Evolutionary conservation across 53 echinoderm and acorn worm species (phyloP).

Genomic region (Actinopyga echinites): DNA sequence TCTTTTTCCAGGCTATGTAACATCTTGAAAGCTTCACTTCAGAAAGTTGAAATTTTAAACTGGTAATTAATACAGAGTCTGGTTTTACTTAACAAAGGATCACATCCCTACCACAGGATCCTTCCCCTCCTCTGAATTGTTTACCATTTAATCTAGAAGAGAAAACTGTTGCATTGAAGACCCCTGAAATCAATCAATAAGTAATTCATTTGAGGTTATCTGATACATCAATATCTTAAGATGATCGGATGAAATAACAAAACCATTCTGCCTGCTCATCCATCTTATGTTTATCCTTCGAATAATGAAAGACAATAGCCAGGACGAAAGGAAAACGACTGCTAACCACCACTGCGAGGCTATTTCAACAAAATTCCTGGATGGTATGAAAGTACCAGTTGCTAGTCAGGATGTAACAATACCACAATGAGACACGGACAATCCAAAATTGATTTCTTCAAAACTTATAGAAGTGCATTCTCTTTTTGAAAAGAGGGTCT

Average conservation of each 20-base stretch:
- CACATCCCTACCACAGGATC: no score
- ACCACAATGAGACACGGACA: neutral
- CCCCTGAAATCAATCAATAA: neutral
- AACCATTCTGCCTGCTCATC: neutral
- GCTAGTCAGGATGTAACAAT: neutral
- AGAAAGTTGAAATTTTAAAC: no score
- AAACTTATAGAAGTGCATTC: neutral
- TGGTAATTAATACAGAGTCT: no score
- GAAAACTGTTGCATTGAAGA: no score
- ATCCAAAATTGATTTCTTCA: slow-evolving; percentile 5
- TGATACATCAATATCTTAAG: slow-evolving; percentile 19
- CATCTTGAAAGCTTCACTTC: no score
- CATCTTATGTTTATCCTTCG: slow-evolving; percentile 16
- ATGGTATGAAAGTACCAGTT: neutral
- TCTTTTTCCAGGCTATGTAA: no score
- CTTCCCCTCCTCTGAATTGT: no score
- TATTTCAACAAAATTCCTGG: neutral
- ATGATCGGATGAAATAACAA: slow-evolving; percentile 16
- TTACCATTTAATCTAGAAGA: no score
- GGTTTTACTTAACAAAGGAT: no score
- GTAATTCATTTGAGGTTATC: neutral
- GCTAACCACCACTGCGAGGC: neutral
- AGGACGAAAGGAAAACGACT: neutral
- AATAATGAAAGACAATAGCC: neutral
- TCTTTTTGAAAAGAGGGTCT: neutral